Base-by-base conservation (phyloP, 2,797 vertebrate genomes). In the Poeciliopsis turneri region DNA sequence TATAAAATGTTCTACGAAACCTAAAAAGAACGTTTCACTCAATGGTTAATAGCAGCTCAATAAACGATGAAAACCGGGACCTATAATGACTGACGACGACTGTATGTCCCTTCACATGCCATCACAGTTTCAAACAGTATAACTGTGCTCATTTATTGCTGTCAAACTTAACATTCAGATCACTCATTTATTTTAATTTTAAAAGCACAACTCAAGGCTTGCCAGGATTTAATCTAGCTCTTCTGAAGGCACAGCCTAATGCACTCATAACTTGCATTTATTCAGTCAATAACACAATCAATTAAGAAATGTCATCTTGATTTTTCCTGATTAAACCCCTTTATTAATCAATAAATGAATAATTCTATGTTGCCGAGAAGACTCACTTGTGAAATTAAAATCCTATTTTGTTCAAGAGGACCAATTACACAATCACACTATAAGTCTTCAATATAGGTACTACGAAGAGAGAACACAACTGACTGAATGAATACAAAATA, bases 291-390 rank as follows among this genome's bases (percentile, higher is more conserved):
- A 77, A 36, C 73, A 33, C 36, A 74, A 75, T 75, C 55, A 80
- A 77, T 78, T 77, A 72, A 82, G 72, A 90, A 84, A 78, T 78
- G 75, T 80, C 78, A 78, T 75, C 79, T 81, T 79, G 79, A 84
- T 84, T 83, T 89, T 74, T 79, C 39, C 68, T 80, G 68, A 77
- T 80, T 78, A 78, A 41, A 39, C 5, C 41, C 23, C 59, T 81
- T 74, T 69, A 73, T 71, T 36, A 36, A 81, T 78, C 59, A 76
- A 75, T 82, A 69, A 68, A 78, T 81, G 6, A 74, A 78, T 79
- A 75, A 74, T 75, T 51, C 18, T 78, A 39, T 33, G 6, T 77
- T 69, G 71, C 59, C 28, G 16, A 71, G 68, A 78, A 33, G 66
- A 61, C 55, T 74, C 68, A 41, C 3, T 73, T 55, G 28, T 18